A percentile compares a stretch with the other conserved stretches of the same genome.
Evolutionary conservation across 2,888 invertebrate species (phyloP).

Genomic region (Ceramica pisi): DNA sequence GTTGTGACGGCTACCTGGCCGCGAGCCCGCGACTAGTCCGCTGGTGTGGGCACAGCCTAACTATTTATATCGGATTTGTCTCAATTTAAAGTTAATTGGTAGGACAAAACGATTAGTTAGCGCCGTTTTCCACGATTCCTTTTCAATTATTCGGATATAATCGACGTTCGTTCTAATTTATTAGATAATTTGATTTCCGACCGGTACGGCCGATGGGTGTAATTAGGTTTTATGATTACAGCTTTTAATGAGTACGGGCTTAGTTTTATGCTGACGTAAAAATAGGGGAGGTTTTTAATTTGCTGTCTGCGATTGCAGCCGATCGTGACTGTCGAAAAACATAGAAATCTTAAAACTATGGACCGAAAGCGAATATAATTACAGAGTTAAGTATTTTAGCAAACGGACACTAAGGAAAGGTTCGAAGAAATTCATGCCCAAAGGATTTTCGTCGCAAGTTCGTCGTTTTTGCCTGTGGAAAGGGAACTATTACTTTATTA

Average conservation of each 20-base stretch:
- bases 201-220: slow-evolving; percentile 65
- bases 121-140: slow-evolving; percentile 73
- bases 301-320: neutral
- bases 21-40: slow-evolving; percentile 25
- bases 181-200: slow-evolving; percentile 83
- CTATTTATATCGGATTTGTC: slow-evolving; percentile 76
- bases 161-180: slow-evolving; percentile 77
- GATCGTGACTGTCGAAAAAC: neutral
- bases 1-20: slow-evolving; percentile 20
- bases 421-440: neutral
- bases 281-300: neutral
- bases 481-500: too few species aligned
- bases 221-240: slow-evolving; percentile 70
- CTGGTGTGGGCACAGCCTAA: slow-evolving; percentile 45
- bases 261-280: slow-evolving; percentile 37
- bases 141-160: slow-evolving; percentile 75
- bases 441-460: too few species aligned
- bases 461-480: too few species aligned
- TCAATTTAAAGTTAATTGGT: slow-evolving; percentile 81
- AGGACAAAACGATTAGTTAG: slow-evolving; percentile 81
- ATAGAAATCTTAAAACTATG: too few species aligned
- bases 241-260: slow-evolving; percentile 49
- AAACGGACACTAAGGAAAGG: neutral
- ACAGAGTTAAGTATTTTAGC: neutral
- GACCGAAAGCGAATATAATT: too few species aligned